Conservation (phyloP, 2,113 vertebrate genomes). For the Elephantulus edwardii region DNA sequence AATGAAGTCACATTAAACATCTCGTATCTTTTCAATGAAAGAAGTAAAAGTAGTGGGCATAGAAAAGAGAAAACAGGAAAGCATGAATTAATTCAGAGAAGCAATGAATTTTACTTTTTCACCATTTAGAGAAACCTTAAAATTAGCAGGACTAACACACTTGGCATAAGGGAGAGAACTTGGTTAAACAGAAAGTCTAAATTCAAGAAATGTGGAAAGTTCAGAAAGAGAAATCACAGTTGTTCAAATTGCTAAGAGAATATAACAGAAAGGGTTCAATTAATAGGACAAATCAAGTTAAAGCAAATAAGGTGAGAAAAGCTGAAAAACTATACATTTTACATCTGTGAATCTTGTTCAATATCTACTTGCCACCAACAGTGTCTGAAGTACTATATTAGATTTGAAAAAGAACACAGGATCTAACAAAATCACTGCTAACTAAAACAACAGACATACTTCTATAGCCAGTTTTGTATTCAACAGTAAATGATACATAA, state of each 20-base stretch:
- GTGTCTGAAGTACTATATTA: not conserved
- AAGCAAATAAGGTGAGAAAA: too few species aligned
- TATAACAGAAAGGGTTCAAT: not conserved
- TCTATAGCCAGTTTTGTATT: not conserved
- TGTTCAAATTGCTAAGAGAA: not conserved
- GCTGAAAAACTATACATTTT: not conserved
- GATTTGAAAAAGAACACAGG: not conserved
- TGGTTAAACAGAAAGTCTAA: not conserved
- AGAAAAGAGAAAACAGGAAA: not conserved
- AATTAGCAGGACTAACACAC: not conserved
- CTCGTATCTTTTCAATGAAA: not conserved
- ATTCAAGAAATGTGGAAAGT: not conserved
- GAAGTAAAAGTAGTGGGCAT: not conserved
- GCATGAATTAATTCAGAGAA: not conserved
- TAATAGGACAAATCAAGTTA: not conserved
- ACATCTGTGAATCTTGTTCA: not conserved
- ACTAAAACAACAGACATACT: not conserved
- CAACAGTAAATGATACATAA: not conserved
- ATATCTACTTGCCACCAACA: not conserved
- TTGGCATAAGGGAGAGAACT: not conserved
- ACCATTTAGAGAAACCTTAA: not conserved
- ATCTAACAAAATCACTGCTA: not conserved
- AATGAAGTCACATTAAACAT: not conserved
- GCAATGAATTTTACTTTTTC: not conserved
- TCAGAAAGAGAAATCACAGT: not conserved